Evolutionary conservation across 2,888 invertebrate genomes (phyloP), one percentile per base, ranked within the genome.

Genomic region (Oxycera nigricornis): DNA sequence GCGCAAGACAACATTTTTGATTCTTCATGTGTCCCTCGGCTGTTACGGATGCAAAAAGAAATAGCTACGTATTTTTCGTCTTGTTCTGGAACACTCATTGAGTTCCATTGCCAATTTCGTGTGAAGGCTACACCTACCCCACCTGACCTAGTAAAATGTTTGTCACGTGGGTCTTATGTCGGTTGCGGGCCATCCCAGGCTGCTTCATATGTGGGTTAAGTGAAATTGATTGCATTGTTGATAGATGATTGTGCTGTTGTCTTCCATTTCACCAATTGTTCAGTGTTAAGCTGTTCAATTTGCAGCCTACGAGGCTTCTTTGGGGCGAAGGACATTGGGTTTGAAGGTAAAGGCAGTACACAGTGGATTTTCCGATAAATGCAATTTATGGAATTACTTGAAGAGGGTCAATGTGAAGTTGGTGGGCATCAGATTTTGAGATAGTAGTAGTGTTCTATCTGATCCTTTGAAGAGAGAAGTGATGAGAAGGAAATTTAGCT

Each of bases 191-290:
- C n/a, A 57, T 26, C 11, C 28, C 14, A 2, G 14, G 57, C 28
- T 28, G n/a, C 11, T 57, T 30, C 35, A 31, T 35, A 61, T 76
- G 72, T 76, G 70, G 79, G 78, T 82, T 80, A 80, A 81, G 79
- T 79, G 79, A 77, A 77, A 75, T 76, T 78, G 76, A 76, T 77
- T 76, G 78, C 78, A 78, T 77, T 78, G 79, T 79, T 41, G 39
- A n/a, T n/a, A n/a, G n/a, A 39, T 41, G 65, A 39, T 65, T 65
- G 14, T 20, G 41, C 41, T 65, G 41, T 65, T 65, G 65, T 65
- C 65, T 65, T 65, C 22, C 24, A 41, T 28, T 65, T 31, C 41
- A 14, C 17, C 22, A 1, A 31, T 62, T 39, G 41, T 65, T 39
- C 62, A 41, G 6, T 9, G 22, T 39, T 20, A 24, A 20, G 35